Evolutionary conservation across 2,888 invertebrate species (phyloP), one percentile per base, ranked within the genome.

Genomic region (Taphrorychus bicolor): DNA sequence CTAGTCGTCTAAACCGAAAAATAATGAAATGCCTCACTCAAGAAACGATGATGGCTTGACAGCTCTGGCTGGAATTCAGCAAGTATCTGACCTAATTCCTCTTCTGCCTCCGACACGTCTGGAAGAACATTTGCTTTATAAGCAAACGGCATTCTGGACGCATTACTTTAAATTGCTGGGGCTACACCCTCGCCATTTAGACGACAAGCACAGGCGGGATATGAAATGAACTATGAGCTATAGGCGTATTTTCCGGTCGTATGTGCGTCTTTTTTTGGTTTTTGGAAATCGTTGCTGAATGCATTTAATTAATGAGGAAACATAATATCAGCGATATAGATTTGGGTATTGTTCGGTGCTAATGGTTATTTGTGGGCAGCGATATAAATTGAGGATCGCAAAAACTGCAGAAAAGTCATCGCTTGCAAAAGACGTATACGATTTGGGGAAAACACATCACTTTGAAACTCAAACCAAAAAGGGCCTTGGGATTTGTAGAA

Each of bases 51-150:
- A 32, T 32, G 17, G 17, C 45, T 45, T 45, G 3, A 45, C 45
- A 45, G 45, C 45, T 45, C 45, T 2, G 45, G 77, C 75, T 73
- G 77, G 81, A 80, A 81, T 80, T 77, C 79, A 77, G 79, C 78
- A 80, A 45, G 79, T 80, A 80, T 79, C 79, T 75, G 78, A 75
- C 74, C 78, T 75, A 76, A 80, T 80, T 79, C 79, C 78, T 79
- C 73, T 76, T 75, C 64, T 67, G 76, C 74, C 73, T 75, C 70
- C 73, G 77, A 77, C 78, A 79, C 77, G 76, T 76, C 72, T 70
- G 73, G 74, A 73, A 74, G 74, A 74, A 72, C 75, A 71, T 75
- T 76, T 73, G 73, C 74, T 71, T 75, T 74, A 72, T 74, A 74
- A 75, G 74, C 76, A 76, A 74, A 74, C 72, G 74, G 71, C 73